Percentiles rank a stretch among this genome's conserved stretches.
phyloP scores from a whole-genome alignment of 2,113 vertebrate genomes.

The Dermatemys mawii region DNA sequence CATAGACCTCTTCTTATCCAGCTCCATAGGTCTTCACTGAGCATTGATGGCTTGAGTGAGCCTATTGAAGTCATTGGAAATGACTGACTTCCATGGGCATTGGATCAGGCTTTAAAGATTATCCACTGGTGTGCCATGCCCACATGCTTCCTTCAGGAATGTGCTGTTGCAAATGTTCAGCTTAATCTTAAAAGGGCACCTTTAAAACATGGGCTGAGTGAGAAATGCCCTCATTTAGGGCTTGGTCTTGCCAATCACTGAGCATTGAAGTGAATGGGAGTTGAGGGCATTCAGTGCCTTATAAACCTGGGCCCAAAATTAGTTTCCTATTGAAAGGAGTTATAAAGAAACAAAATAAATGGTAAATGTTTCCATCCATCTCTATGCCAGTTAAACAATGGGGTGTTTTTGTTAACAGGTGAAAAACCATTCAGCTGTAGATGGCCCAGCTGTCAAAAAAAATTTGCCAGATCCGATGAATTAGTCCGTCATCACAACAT shows the following conservation, averaged over 20 bases:
- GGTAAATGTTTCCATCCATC: constrained; percentile 11
- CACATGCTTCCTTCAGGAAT: background rate
- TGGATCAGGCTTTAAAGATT: background rate
- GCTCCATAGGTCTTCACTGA: background rate
- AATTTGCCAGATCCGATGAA: constrained; percentile 98
- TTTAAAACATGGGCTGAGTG: background rate
- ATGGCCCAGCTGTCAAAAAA: constrained; percentile 99
- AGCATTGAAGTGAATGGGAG: background rate
- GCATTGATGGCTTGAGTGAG: background rate
- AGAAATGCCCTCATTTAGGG: background rate
- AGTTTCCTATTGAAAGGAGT: background rate
- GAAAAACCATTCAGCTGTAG: constrained; percentile 98
- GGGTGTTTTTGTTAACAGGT: constrained; percentile 85
- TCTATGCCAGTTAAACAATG: constrained; percentile 60
- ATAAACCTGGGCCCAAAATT: background rate
- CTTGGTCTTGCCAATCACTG: background rate
- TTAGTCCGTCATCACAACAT: constrained; percentile 98
- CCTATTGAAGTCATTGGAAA: background rate
- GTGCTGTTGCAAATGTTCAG: background rate
- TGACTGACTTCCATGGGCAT: constrained; percentile 10
- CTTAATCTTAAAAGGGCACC: background rate
- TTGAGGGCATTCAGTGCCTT: background rate
- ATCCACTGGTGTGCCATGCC: background rate
- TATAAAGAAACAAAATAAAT: background rate
- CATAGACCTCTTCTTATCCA: background rate